Conservation (phyloP, 1,140 invertebrate genomes). For the Marisa cornuarietis region DNA sequence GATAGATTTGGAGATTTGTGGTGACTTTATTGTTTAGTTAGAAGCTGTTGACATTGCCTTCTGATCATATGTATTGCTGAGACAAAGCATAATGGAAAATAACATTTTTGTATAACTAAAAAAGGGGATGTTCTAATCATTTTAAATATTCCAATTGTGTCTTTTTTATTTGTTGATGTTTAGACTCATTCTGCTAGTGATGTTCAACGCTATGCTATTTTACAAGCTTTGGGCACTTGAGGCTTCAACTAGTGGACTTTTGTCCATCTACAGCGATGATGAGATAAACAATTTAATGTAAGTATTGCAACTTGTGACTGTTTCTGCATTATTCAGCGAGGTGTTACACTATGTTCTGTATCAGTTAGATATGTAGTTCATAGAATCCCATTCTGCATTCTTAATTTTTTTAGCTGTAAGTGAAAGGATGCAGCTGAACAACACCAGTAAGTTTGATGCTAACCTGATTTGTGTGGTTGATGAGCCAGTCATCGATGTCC, state of each 20-base stretch:
- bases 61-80: too few relatives aligned
- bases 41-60: too few relatives aligned
- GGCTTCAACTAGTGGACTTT: conserved; percentile 52
- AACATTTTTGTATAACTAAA: neutral
- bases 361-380: too few relatives aligned
- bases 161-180: conserved; percentile 27
- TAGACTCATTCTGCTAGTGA: conserved; percentile 73
- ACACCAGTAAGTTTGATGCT: too few relatives aligned
- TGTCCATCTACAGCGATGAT: conserved; percentile 34
- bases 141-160: neutral
- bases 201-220: conserved; percentile 82
- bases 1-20: too few relatives aligned
- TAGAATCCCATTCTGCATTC: too few relatives aligned
- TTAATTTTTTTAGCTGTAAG: too few relatives aligned
- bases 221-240: conserved; percentile 81
- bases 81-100: neutral
- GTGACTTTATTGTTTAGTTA: too few relatives aligned
- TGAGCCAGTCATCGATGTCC: too few relatives aligned
- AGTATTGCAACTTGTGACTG: conserved; percentile 20
- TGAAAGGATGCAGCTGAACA: too few relatives aligned
- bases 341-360: too few relatives aligned
- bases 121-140: neutral
- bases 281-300: conserved; percentile 39
- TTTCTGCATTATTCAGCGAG: neutral
- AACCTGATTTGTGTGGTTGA: too few relatives aligned